Conservation (phyloP, 2,113 vertebrate species). For the Loxodonta africana region DNA sequence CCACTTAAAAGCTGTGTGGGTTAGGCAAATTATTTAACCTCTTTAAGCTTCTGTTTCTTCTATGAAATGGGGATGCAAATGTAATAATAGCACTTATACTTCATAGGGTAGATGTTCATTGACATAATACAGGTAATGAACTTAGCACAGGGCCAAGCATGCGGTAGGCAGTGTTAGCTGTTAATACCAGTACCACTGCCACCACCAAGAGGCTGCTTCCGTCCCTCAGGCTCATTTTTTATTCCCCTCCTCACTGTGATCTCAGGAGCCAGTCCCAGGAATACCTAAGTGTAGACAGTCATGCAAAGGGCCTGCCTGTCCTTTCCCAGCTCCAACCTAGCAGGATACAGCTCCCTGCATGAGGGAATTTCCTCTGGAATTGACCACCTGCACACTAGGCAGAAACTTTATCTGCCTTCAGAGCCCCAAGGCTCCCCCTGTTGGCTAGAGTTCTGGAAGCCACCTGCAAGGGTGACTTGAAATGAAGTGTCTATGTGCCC, state of each 20-base stretch:
- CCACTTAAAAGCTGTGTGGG: neutral
- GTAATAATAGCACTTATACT: neutral
- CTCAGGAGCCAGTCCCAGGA: neutral
- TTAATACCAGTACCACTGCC: neutral
- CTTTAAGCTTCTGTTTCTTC: neutral
- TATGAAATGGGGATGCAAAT: neutral
- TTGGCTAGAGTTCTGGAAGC: constrained; percentile 41
- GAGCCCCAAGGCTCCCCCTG: neutral
- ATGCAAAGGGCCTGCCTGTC: neutral
- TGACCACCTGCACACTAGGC: constrained; percentile 28
- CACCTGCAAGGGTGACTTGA: neutral
- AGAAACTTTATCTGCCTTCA: constrained; percentile 14
- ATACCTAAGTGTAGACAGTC: rapidly evolving
- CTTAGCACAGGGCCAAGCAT: neutral
- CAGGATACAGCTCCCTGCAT: neutral
- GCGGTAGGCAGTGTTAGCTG: neutral
- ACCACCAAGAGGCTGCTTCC: neutral
- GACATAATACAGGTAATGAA: too few species aligned
- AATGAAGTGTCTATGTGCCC: neutral
- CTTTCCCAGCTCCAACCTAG: neutral
- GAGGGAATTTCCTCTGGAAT: neutral
- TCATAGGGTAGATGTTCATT: neutral
- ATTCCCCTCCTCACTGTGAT: neutral
- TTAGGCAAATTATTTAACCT: neutral
- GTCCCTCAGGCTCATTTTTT: neutral